Percentiles rank a stretch among this genome's conserved stretches.
These are phyloP conservation scores for Graptemys geographica DNA, from an alignment of 2,797 vertebrate genomes.

Conservation along the genomic window DNA sequence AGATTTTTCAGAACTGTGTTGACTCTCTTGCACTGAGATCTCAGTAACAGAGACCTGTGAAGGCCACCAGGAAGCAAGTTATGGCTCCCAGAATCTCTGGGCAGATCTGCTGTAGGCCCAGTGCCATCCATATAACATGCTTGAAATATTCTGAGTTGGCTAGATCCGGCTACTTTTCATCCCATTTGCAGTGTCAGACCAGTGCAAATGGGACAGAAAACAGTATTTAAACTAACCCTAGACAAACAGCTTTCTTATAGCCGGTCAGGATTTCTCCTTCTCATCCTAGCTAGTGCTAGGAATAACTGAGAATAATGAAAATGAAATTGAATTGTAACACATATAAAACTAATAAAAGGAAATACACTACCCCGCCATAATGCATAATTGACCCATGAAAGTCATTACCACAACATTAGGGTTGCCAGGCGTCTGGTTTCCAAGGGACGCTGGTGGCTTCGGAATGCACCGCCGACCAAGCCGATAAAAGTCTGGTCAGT, in stretches of 20 bases:
- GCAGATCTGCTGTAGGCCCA: background rate
- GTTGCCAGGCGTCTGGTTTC: too few relatives aligned
- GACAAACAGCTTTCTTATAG: background rate
- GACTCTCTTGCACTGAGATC: background rate
- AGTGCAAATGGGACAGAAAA: background rate
- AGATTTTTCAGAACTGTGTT: background rate
- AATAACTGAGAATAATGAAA: background rate
- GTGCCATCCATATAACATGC: background rate
- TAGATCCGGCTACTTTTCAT: background rate
- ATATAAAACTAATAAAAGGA: background rate
- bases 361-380: background rate
- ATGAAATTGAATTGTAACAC: background rate
- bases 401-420: background rate
- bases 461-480: too few relatives aligned
- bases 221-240: background rate
- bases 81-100: fast-evolving
- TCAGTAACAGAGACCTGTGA: background rate
- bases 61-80: fast-evolving
- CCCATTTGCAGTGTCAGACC: fast-evolving
- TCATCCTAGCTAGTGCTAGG: background rate
- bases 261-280: background rate
- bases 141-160: fast-evolving
- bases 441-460: too few relatives aligned
- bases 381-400: background rate
- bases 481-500: too few relatives aligned